Evolutionary conservation across 1,140 invertebrate species (phyloP).

Genomic region (Drosophila yakuba): DNA sequence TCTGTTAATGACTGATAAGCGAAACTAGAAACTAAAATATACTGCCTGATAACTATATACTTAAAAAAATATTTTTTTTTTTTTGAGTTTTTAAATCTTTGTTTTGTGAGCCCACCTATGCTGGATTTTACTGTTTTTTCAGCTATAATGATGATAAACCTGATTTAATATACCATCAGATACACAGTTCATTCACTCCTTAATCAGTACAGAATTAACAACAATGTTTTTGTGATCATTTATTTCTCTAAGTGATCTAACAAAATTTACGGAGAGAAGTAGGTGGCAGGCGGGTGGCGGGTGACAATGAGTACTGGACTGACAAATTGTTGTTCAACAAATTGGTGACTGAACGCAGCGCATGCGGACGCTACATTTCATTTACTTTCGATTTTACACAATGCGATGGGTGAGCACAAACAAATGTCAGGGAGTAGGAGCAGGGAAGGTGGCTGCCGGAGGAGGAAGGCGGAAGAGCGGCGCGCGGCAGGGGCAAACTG

Average conservation of each 20-base stretch:
- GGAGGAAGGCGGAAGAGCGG: neutral
- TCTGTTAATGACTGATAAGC: constrained; percentile 34
- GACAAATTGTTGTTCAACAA: constrained; percentile 53
- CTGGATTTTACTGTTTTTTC: too few relatives aligned
- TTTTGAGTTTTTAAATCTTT: too few relatives aligned
- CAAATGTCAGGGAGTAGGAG: constrained; percentile 6
- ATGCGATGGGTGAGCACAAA: neutral
- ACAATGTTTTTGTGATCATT: too few relatives aligned
- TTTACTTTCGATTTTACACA: constrained; percentile 68
- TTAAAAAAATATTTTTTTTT: neutral
- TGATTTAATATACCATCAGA: neutral
- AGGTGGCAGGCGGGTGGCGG: neutral
- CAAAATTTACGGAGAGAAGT: neutral
- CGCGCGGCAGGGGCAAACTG: constrained; percentile 6
- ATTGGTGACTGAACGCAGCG: constrained; percentile 41
- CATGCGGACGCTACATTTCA: constrained; percentile 60
- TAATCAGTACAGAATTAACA: too few relatives aligned
- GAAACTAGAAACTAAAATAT: constrained; percentile 13
- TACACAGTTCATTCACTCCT: too few relatives aligned
- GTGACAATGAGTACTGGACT: neutral
- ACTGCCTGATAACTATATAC: constrained; percentile 7
- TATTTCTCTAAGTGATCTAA: constrained; percentile 2
- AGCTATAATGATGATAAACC: neutral
- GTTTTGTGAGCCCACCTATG: too few relatives aligned
- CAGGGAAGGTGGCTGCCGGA: too few relatives aligned